A percentile compares a stretch with the other conserved stretches of the same genome.
Evolutionary conservation across 2,888 invertebrate genomes (phyloP).

Genomic region (Nematopogon swammerdamellus): DNA sequence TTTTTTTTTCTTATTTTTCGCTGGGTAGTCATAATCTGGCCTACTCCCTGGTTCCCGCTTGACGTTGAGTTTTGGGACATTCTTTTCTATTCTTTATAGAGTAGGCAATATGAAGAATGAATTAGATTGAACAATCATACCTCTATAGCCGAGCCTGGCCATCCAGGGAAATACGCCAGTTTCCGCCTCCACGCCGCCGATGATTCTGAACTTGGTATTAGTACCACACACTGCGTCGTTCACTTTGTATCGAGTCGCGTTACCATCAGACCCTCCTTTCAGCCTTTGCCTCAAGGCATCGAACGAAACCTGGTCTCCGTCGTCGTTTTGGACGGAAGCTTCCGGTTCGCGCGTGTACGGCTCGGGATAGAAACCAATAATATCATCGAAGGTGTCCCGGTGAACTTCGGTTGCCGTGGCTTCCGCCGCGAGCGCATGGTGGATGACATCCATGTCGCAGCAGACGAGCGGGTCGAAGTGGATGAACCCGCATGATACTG

Average conservation of each 20-base stretch:
- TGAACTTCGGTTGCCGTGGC: background rate
- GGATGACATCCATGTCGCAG: background rate
- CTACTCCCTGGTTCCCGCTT: too few species aligned
- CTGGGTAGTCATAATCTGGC: too few species aligned
- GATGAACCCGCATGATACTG: background rate
- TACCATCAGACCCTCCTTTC: background rate
- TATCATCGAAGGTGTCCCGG: background rate
- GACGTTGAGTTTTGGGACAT: too few species aligned
- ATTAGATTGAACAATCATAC: background rate
- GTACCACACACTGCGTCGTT: constrained; percentile 21
- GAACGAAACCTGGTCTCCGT: too few species aligned
- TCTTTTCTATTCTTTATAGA: too few species aligned
- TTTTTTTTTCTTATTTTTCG: too few species aligned
- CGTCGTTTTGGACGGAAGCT: background rate
- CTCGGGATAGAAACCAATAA: background rate
- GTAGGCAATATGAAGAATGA: too few species aligned
- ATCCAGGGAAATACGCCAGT: constrained; percentile 60
- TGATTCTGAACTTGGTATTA: constrained; percentile 27
- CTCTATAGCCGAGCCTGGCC: constrained; percentile 22
- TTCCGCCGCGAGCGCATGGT: background rate
- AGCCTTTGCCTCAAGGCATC: background rate
- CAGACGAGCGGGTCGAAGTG: background rate
- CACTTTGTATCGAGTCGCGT: constrained; percentile 4
- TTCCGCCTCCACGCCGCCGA: constrained; percentile 40
- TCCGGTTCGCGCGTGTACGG: background rate